Percentiles rank a stretch among this genome's conserved stretches.
phyloP scores from a whole-genome alignment of 2,113 vertebrate genomes.

The Oncorhynchus kisutch region DNA sequence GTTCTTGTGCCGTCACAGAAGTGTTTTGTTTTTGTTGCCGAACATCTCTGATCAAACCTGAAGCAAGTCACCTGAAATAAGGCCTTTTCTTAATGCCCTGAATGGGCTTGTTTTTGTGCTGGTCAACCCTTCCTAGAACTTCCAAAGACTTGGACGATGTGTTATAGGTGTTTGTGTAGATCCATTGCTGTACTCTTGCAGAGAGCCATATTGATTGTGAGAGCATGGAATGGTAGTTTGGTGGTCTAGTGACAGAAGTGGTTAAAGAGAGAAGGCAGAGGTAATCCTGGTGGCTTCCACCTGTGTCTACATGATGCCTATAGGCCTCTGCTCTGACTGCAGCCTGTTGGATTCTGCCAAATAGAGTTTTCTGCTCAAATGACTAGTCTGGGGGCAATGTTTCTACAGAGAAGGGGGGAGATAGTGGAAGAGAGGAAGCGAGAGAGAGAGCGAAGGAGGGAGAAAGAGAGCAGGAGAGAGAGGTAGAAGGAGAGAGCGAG shows the following conservation, averaged over 20 bases:
- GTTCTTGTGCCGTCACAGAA: conserved; percentile 11
- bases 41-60: conserved; percentile 23
- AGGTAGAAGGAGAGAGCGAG: conserved; percentile 17
- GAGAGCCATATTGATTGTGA: too few relatives aligned
- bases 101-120: conserved; percentile 46
- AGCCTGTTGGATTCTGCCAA: conserved; percentile 77
- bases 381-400: conserved; percentile 86
- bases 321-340: too few relatives aligned
- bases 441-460: not conserved
- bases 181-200: too few relatives aligned
- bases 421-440: conserved; percentile 27
- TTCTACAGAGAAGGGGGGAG: conserved; percentile 54
- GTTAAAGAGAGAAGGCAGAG: conserved; percentile 48
- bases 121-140: conserved; percentile 43
- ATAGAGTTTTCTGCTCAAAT: conserved; percentile 77
- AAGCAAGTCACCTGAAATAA: conserved; percentile 9
- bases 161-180: not conserved
- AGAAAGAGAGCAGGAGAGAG: conserved; percentile 21
- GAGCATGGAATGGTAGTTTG: too few relatives aligned
- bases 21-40: conserved; percentile 9
- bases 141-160: conserved; percentile 5
- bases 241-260: too few relatives aligned
- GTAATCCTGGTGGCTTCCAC: conserved; percentile 84
- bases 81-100: not conserved
- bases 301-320: conserved; percentile 57